Evolutionary conservation across 2,888 invertebrate species (phyloP).

Genomic region (Entomobrya proxima): DNA sequence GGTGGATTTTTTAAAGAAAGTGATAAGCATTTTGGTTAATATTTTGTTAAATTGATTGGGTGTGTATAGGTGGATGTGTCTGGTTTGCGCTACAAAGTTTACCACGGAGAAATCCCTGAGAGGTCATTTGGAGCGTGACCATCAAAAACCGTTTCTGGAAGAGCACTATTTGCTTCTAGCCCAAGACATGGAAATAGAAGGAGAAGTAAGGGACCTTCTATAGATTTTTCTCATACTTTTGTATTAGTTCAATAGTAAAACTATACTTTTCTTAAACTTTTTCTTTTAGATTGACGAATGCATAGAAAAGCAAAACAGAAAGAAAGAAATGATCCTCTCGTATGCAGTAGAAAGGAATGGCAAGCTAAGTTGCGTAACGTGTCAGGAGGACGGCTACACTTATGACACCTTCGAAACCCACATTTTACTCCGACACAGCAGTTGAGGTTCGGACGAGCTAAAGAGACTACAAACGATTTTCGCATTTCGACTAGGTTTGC

Average conservation of each 20-base stretch:
- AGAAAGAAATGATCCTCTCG: conserved; percentile 51
- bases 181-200: conserved; percentile 68
- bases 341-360: conserved; percentile 47
- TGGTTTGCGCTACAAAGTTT: conserved; percentile 65
- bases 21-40: not conserved
- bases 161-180: conserved; percentile 65
- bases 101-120: conserved; percentile 73
- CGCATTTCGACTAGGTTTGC: not conserved
- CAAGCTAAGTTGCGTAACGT: conserved; percentile 39
- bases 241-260: not conserved
- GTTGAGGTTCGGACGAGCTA: conserved; percentile 20
- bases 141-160: conserved; percentile 63
- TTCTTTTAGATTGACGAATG: conserved; percentile 66
- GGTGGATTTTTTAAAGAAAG: not conserved
- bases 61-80: conserved; percentile 71
- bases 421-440: conserved; percentile 50
- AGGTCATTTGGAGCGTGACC: conserved; percentile 71
- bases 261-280: not conserved
- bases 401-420: conserved; percentile 58
- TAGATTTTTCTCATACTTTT: not conserved
- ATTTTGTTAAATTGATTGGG: not conserved
- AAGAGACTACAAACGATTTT: not conserved
- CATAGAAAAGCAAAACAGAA: conserved; percentile 55
- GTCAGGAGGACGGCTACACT: conserved; percentile 55
- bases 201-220: conserved; percentile 61